Conservation (phyloP, 2,888 invertebrate species). For the Callosobruchus maculatus region DNA sequence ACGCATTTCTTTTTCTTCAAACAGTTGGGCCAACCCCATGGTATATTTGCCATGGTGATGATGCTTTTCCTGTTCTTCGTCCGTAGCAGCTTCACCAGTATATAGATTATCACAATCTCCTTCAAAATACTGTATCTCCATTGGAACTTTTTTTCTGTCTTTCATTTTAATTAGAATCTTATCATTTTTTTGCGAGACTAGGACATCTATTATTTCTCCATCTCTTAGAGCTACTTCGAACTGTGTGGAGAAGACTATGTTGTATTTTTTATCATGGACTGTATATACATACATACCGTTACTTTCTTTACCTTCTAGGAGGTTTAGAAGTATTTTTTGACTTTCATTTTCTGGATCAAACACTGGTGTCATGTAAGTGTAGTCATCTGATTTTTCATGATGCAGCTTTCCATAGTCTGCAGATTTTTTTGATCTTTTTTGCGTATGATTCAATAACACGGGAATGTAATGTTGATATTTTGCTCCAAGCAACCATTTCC, state of each 20-base stretch:
- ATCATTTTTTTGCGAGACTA: slow-evolving; percentile 73
- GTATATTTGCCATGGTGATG: slow-evolving; percentile 56
- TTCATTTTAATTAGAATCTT: slow-evolving; percentile 69
- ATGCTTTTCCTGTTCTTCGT: slow-evolving; percentile 53
- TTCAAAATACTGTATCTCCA: slow-evolving; percentile 46
- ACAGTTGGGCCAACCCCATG: slow-evolving; percentile 67
- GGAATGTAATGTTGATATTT: slow-evolving; percentile 80
- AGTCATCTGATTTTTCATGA: slow-evolving; percentile 66
- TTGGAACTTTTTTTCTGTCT: slow-evolving; percentile 71
- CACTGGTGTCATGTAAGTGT: slow-evolving; percentile 71
- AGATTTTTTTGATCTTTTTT: slow-evolving; percentile 42
- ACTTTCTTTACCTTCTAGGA: slow-evolving; percentile 59
- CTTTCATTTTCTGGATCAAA: slow-evolving; percentile 66
- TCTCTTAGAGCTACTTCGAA: slow-evolving; percentile 74
- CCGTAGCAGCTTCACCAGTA: slow-evolving; percentile 69
- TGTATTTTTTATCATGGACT: slow-evolving; percentile 69
- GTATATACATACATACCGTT: slow-evolving; percentile 68
- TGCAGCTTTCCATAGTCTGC: slow-evolving; percentile 62
- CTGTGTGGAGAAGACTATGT: slow-evolving; percentile 69
- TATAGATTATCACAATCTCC: slow-evolving; percentile 53
- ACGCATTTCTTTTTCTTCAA: slow-evolving; percentile 71
- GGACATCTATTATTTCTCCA: slow-evolving; percentile 72
- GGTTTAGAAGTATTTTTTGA: slow-evolving; percentile 59
- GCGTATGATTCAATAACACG: slow-evolving; percentile 57
- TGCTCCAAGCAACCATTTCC: slow-evolving; percentile 69